Conservation (phyloP, 2,888 invertebrate species). For the Sminthurinus aureus region DNA sequence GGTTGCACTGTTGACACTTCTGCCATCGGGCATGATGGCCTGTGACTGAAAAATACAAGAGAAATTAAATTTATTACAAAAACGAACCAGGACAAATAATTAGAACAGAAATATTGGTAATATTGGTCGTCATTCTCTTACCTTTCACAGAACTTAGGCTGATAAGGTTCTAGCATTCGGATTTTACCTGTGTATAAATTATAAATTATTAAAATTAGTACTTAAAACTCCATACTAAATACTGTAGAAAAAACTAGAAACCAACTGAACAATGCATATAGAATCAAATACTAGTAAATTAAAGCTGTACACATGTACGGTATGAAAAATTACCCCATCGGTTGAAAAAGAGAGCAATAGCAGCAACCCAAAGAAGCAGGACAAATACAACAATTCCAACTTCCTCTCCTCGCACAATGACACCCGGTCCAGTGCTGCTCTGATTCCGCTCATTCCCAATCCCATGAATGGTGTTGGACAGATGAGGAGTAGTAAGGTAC, state of each 20-base stretch:
- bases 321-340: slow-evolving; percentile 81
- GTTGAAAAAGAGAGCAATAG: slow-evolving; percentile 90
- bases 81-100: too few species aligned
- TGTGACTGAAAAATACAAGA: too few species aligned
- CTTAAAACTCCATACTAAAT: too few species aligned
- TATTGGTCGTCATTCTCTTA: too few species aligned
- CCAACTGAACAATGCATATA: too few species aligned
- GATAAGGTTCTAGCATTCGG: slow-evolving; percentile 89
- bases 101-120: too few species aligned
- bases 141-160: slow-evolving; percentile 87
- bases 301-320: too few species aligned
- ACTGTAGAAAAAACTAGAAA: too few species aligned
- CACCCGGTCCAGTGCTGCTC: slow-evolving; percentile 19
- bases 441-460: slow-evolving; percentile 4
- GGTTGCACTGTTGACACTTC: slow-evolving; percentile 54
- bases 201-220: too few species aligned
- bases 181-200: slow-evolving; percentile 75
- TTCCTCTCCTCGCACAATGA: slow-evolving; percentile 82
- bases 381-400: slow-evolving; percentile 85
- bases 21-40: slow-evolving; percentile 71
- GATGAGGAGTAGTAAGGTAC: background rate
- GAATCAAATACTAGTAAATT: too few species aligned
- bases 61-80: too few species aligned
- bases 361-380: slow-evolving; percentile 85
- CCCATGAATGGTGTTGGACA: background rate